phyloP scores from a whole-genome alignment of 2,797 vertebrate species.

The Cirrhinus mrigala region DNA sequence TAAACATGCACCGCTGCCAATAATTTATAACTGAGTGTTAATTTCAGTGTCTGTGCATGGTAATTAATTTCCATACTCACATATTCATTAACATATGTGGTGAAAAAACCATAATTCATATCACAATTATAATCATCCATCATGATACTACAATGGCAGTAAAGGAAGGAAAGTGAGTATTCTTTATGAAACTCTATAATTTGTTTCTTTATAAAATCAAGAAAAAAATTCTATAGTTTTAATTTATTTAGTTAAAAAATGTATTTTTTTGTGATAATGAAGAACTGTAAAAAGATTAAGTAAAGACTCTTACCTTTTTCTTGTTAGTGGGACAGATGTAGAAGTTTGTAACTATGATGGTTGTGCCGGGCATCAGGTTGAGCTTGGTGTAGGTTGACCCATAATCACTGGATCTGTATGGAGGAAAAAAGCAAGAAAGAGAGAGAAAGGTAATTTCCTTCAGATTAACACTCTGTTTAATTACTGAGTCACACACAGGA shows the following conservation, averaged over 20 bases:
- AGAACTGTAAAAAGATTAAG: background rate
- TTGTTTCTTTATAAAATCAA: too few relatives aligned
- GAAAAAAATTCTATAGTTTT: too few relatives aligned
- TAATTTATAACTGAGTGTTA: conserved; percentile 20
- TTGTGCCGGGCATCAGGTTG: conserved; percentile 90
- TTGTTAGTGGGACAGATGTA: conserved; percentile 97
- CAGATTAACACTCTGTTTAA: background rate
- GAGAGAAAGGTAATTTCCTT: background rate
- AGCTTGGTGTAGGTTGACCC: conserved; percentile 94
- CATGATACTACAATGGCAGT: background rate
- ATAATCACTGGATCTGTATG: conserved; percentile 91
- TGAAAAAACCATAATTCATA: background rate
- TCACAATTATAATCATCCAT: background rate
- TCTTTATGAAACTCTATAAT: background rate
- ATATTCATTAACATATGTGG: conserved; percentile 16
- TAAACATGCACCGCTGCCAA: conserved; percentile 16
- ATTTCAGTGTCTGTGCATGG: background rate
- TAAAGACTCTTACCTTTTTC: conserved; percentile 86
- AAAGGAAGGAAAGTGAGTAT: background rate
- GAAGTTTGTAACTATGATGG: conserved; percentile 94
- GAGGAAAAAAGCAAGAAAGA: conserved; percentile 23
- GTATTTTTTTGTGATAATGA: background rate
- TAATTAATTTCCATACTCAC: conserved; percentile 6
- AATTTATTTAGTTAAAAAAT: too few relatives aligned
- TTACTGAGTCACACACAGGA: background rate